Conservation (phyloP, 2,888 invertebrate species). For the Hydrotaea diabolus region DNA sequence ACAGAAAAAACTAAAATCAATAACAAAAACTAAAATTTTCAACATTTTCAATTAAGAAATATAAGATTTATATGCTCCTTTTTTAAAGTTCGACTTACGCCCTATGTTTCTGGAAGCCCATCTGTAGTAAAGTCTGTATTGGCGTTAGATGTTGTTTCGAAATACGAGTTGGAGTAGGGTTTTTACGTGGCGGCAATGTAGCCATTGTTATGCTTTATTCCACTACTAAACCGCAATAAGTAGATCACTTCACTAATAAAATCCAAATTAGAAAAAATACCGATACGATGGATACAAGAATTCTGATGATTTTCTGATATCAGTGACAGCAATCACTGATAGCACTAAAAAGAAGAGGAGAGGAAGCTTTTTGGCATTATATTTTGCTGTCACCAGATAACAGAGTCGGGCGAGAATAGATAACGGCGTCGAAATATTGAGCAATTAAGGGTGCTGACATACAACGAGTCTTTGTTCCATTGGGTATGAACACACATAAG, state of each 20-base stretch:
- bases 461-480: too few species aligned
- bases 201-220: conserved; percentile 83
- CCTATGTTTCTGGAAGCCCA: conserved; percentile 93
- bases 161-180: conserved; percentile 87
- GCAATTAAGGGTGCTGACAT: too few species aligned
- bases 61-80: too few species aligned
- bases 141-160: conserved; percentile 89
- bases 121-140: conserved; percentile 90
- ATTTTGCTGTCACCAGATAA: too few species aligned
- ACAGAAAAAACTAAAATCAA: conserved; percentile 56
- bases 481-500: too few species aligned
- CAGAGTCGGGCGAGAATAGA: too few species aligned
- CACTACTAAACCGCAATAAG: background rate
- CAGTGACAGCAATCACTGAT: too few species aligned
- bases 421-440: too few species aligned
- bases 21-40: conserved; percentile 34
- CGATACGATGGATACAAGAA: background rate
- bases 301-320: conserved; percentile 31
- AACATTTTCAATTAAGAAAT: conserved; percentile 24
- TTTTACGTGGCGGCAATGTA: conserved; percentile 89
- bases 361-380: too few species aligned
- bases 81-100: conserved; percentile 85
- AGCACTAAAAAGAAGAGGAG: too few species aligned
- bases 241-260: conserved; percentile 12
- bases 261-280: background rate